A percentile compares a stretch with the other conserved stretches of the same genome.
Evolutionary conservation across 2,888 invertebrate genomes (phyloP).

Genomic region (Myopa testacea): DNA sequence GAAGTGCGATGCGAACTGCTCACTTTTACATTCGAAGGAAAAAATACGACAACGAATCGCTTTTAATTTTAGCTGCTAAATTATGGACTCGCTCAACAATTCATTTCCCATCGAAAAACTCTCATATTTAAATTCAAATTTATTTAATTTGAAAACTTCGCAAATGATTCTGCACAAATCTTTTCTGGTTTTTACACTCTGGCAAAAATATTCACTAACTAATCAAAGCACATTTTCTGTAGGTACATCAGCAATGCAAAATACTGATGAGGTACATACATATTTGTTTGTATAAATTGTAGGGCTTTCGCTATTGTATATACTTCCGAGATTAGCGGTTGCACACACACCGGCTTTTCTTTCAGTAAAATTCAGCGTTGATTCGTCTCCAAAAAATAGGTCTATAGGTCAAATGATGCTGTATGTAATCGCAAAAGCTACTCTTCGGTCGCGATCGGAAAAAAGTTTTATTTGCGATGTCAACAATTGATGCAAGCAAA

Average conservation of each 20-base stretch:
- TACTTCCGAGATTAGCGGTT: no score
- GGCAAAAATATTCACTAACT: neutral
- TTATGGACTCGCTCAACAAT: neutral
- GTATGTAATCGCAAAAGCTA: neutral
- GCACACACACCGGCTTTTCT: no score
- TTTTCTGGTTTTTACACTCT: neutral
- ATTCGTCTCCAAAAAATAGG: neutral
- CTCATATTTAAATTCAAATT: conserved; percentile 8
- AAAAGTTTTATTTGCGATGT: no score
- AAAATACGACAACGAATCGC: neutral
- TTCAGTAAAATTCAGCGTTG: no score
- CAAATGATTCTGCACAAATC: neutral
- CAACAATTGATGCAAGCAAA: no score
- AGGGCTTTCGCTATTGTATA: no score
- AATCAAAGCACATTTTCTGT: neutral
- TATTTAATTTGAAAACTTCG: neutral
- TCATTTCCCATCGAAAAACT: neutral
- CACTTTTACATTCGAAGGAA: no score
- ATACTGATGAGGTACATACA: no score
- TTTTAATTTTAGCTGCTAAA: neutral
- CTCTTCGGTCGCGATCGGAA: no score
- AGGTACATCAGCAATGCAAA: no score
- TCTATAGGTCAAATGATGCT: neutral
- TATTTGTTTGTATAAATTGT: no score
- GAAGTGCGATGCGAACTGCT: no score